These are phyloP conservation scores for Anolis apletophallus DNA, from an alignment of 2,797 vertebrate species.

Conservation along the genomic window DNA sequence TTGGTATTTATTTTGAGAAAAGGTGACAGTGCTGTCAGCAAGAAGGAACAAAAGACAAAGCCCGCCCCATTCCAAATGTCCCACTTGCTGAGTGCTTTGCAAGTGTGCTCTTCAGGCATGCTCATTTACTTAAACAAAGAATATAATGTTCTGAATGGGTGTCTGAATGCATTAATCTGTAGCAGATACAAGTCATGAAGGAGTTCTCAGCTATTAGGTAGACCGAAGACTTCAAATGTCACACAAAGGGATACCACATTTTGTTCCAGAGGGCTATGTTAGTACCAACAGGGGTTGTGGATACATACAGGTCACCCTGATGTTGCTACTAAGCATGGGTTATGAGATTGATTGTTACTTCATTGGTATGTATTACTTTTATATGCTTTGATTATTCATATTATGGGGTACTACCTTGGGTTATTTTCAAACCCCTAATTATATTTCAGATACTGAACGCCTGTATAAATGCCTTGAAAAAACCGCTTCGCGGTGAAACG, in stretches of 20 bases:
- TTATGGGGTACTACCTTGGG: no score
- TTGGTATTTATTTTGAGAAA: conserved; percentile 32
- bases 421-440: no score
- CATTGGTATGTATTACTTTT: no score
- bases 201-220: background rate
- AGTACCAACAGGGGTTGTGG: no score
- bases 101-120: accelerated
- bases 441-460: no score
- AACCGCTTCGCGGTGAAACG: no score
- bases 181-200: background rate
- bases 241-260: background rate
- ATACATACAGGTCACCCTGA: no score
- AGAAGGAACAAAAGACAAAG: background rate
- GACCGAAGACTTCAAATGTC: background rate
- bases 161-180: background rate
- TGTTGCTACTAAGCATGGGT: no score
- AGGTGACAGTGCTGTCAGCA: background rate
- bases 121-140: conserved; percentile 1
- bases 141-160: accelerated
- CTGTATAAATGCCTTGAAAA: no score
- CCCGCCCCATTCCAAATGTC: background rate
- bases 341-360: no score
- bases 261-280: no score
- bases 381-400: no score
- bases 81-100: background rate